A percentile compares a stretch with the other conserved stretches of the same genome.
phyloP scores from a whole-genome alignment of 2,797 vertebrate genomes.

The Erithacus rubecula region DNA sequence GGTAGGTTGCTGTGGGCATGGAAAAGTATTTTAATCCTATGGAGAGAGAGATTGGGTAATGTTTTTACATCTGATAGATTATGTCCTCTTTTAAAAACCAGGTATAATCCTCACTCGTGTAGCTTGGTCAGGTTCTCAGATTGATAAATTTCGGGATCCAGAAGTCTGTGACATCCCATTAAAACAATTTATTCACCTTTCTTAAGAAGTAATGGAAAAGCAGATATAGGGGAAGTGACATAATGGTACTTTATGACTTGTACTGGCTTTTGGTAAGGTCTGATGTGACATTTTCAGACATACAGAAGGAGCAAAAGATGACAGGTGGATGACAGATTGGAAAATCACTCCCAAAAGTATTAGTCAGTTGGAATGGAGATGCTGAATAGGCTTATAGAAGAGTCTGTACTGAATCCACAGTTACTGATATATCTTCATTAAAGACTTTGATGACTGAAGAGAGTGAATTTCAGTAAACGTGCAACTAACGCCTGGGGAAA shows the following conservation, averaged over 20 bases:
- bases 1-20: not conserved
- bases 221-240: not conserved
- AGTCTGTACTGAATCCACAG: not conserved
- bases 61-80: not conserved
- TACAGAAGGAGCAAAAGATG: not conserved
- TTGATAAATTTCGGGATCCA: not conserved
- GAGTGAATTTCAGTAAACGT: not conserved
- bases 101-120: not conserved
- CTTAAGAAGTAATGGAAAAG: not conserved
- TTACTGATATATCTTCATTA: not conserved
- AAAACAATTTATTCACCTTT: not conserved
- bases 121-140: not conserved
- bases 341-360: not conserved
- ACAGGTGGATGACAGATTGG: not conserved
- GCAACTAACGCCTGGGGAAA: not conserved
- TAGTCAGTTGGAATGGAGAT: not conserved
- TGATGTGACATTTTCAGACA: not conserved
- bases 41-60: not conserved
- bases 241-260: not conserved
- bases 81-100: not conserved
- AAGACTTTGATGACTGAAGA: not conserved
- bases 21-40: not conserved
- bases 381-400: not conserved
- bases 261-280: not conserved
- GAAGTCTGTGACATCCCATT: not conserved